These are phyloP conservation scores for Nyctibius grandis DNA, from an alignment of 2,797 vertebrate genomes.

Conservation along the genomic window DNA sequence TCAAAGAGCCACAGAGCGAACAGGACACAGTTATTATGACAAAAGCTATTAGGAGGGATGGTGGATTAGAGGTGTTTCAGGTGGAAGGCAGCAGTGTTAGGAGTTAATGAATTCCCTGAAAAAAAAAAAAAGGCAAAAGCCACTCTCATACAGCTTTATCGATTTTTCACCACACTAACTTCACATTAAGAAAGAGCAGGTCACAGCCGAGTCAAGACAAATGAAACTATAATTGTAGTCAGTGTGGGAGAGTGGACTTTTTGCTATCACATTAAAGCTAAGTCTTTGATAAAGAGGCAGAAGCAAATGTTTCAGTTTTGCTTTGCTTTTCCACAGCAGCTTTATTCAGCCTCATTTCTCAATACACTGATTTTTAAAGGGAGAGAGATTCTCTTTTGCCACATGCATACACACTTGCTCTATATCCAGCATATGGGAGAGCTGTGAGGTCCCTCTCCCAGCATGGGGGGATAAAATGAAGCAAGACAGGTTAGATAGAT, in stretches of 20 bases:
- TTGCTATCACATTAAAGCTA: background rate
- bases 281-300: background rate
- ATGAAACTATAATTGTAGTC: background rate
- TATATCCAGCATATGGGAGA: background rate
- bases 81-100: background rate
- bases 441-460: background rate
- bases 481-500: no score
- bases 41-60: background rate
- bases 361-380: background rate
- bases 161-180: background rate
- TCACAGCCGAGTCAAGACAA: background rate
- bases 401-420: background rate
- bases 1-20: background rate
- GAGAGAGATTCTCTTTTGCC: background rate
- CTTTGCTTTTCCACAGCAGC: accelerated
- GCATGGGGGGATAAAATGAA: background rate
- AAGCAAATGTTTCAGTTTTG: background rate
- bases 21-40: background rate
- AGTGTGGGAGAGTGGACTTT: background rate
- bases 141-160: accelerated
- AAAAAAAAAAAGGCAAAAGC: background rate
- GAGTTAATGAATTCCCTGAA: background rate
- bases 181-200: background rate
- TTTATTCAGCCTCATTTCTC: background rate
- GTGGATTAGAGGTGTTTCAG: background rate